Base-by-base conservation (phyloP, 2,113 vertebrate genomes). In the Amphiprion ocellaris region DNA sequence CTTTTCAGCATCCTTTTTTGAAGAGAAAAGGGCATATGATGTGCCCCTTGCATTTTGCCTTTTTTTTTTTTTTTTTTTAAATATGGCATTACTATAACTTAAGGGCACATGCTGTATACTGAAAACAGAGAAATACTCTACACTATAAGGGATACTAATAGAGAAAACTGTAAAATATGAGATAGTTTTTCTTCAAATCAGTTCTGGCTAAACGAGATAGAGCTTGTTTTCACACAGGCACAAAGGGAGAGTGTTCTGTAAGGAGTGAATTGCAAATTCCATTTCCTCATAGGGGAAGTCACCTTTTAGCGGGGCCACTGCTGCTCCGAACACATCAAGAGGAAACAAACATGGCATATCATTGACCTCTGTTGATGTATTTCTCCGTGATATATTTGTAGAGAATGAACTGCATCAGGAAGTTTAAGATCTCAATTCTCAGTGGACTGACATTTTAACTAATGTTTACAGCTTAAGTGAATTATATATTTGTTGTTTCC, bases 271-370 rank as follows among this genome's bases (percentile, higher is more conserved):
- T 89, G 82, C 79, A 83, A 91, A 91, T 92, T 91, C 89, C 85
- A 89, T 89, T 93, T 94, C 91, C 91, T 92, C 85, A 72, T 49
- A 60, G 83, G 89, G 92, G 91, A 93, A 93, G 88, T 92, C 86
- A 90, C 87, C 89, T 93, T 92, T 87, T 86, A 79, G 83, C 71
- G 9, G 83, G 76, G 78, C 84, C 82, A 85, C 83, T 77, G 88
- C 88, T 89, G 85, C 69, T 88, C 85, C 46, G 74, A 88, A 87
- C 87, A 90, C 89, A 83, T 89, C 78, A 79, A 82, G 85, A 89
- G 88, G 90, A 93, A 92, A 88, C 86, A 89, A 91, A 90, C 85
- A 89, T 66, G 79, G 85, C 88, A 90, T 67, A 79, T 88, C 74
- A 77, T 84, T 79, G 60, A 59, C 78, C 60, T 81, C 53, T 64